Evolutionary conservation across 2,797 vertebrate species (phyloP), one percentile per base, ranked within the genome.

Genomic region (Micrastur ruficollis): DNA sequence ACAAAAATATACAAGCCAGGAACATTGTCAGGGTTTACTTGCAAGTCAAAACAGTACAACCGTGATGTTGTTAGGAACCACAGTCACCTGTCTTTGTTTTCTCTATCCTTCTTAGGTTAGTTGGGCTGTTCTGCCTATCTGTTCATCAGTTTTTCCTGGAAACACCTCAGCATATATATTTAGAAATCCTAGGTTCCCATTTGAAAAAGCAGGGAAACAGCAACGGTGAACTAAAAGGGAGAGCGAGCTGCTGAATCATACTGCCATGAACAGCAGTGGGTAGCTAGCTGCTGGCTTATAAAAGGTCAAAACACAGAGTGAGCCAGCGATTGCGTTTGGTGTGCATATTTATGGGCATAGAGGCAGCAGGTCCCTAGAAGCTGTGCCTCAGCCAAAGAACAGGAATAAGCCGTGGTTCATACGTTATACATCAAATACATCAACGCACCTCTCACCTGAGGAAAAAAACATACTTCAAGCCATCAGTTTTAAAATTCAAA

Each of bases 281-380:
- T 58, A 71, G 53, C 22, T 66, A 25, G 67, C 42, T 21, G 31
- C 2, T n/a, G n/a, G 26, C 61, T 90, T 26, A 7, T 4, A 5
- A 61, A 78, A 81, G 81, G 46, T 70, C 70, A 66, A 73, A 74
- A 52, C 7, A 59, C 34, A 63, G 67, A 84, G 71, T 0, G 0
- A 86, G 42, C 11, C 53, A 70, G 65, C 15, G 46, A 44, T n/a
- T 71, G 34, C 62, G 12, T 6, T 31, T 29, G 50, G 58, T 0
- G 0, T 22, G 25, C 1, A 0, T 8, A 10, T 42, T 27, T 52
- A 52, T 0, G 17, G 58, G 6, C 47, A 56, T 5, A 13, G 25
- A 61, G 56, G 17, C 29, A 86, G 53, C 46, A 42, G 40, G 34
- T 23, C 46, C 61, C 52, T 22, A 27, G 47, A 59, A 75, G 19